These are phyloP conservation scores for Tyto alba DNA, from an alignment of 2,113 vertebrate species.

Conservation along the genomic window DNA sequence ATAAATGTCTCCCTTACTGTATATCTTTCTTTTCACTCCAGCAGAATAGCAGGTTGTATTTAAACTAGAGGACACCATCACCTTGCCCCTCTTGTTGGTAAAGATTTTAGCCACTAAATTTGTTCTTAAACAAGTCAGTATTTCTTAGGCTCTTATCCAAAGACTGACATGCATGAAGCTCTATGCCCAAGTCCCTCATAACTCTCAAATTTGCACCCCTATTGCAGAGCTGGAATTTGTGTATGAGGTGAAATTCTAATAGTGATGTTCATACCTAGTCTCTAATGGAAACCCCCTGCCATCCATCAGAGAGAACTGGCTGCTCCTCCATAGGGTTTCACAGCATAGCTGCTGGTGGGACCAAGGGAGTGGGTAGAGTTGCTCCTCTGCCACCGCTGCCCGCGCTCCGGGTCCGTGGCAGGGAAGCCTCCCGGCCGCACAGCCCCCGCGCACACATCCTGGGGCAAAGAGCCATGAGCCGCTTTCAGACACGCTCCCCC, in stretches of 20 bases:
- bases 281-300: background rate
- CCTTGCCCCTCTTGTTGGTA: background rate
- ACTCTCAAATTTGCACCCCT: background rate
- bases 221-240: background rate
- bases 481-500: background rate
- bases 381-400: background rate
- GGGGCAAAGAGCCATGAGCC: background rate
- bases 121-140: background rate
- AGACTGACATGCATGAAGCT: background rate
- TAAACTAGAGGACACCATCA: background rate
- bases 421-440: background rate
- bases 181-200: background rate
- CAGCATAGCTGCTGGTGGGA: background rate
- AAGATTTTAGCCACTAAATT: background rate
- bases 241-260: background rate
- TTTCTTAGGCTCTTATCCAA: background rate
- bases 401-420: fast-evolving
- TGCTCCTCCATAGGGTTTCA: background rate
- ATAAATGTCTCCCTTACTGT: background rate
- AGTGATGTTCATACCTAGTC: background rate
- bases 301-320: background rate
- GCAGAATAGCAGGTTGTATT: background rate
- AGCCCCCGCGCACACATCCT: background rate
- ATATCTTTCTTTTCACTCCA: background rate
- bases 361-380: background rate